Evolutionary conservation across 1,140 invertebrate species (phyloP).

Genomic region (Parapsyche elsis): DNA sequence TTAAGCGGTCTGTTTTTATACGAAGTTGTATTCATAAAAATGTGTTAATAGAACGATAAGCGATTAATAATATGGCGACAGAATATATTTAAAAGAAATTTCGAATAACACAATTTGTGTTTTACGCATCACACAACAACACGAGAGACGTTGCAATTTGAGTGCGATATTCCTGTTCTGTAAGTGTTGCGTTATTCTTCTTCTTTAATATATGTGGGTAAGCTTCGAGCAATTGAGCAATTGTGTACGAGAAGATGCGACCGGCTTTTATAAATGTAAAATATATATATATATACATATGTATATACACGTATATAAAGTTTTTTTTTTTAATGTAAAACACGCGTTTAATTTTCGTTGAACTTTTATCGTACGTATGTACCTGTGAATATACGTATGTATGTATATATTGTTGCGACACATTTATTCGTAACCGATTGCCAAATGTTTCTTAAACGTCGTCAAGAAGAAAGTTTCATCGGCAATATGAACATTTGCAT

Average conservation of each 20-base stretch:
- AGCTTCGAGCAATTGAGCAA: background rate
- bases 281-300: background rate
- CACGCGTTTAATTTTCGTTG: constrained; percentile 38
- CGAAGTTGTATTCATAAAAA: too few species aligned
- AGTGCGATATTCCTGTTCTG: background rate
- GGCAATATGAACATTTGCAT: constrained; percentile 39
- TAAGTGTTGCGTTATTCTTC: background rate
- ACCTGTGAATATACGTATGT: background rate
- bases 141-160: background rate
- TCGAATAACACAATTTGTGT: background rate
- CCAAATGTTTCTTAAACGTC: constrained; percentile 27
- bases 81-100: background rate
- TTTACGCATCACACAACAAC: background rate
- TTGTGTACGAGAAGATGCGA: background rate
- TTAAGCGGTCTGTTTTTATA: background rate
- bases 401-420: constrained; percentile 17
- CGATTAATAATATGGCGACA: background rate
- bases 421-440: constrained; percentile 39
- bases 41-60: too few species aligned
- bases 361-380: constrained; percentile 39
- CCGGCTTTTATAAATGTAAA: background rate
- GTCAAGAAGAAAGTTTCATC: constrained; percentile 38
- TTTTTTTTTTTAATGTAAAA: constrained; percentile 34
- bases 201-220: background rate
- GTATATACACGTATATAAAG: too few species aligned